Base-by-base conservation (phyloP, 2,888 invertebrate genomes). In the Cephus pulcher region DNA sequence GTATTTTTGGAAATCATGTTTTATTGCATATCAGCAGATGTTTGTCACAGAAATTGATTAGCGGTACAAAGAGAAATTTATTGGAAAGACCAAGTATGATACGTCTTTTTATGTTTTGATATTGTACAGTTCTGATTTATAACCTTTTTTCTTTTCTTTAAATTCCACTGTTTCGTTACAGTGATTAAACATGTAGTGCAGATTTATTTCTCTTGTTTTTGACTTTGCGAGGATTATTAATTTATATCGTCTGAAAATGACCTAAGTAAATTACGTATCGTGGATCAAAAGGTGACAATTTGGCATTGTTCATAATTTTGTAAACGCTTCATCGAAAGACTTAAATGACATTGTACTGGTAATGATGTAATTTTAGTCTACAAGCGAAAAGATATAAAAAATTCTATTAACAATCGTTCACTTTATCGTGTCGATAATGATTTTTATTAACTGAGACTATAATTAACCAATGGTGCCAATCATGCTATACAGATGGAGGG, bases 401-500 rank as follows among this genome's bases (percentile, higher is more conserved):
- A 77, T 73, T 74, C 73, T 79, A 70, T 76, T 40, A 69, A 73
- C 30, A 74, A 34, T 73, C 68, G 12, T 40, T 74, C 75, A 75
- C 70, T 71, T 35, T 33, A n/a, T 35, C 75, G 34, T 34, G 35
- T 34, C 69, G 33, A 69, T 69, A 73, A 76, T 30, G 37, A 56
- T 74, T 74, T 74, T 74, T 68, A 74, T 69, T 37, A 4, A 15
- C 12, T 32, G 71, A 71, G 32, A 71, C 6, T 34, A 32, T 71
- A 71, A 71, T 34, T 71, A 71, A 71, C 33, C 71, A 6, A 34
- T 71, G 71, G 74, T 74, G 74, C 74, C 74, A 76, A 33, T 12
- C 56, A 71, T 69, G 73, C 71, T 34, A 82, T 9, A 78, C 56
- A 80, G 79, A 69, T 78, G 56, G 74, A 75, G 79, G 84, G 85